Conservation (phyloP, 2,113 vertebrate species). For the Corythornis vintsioides region DNA sequence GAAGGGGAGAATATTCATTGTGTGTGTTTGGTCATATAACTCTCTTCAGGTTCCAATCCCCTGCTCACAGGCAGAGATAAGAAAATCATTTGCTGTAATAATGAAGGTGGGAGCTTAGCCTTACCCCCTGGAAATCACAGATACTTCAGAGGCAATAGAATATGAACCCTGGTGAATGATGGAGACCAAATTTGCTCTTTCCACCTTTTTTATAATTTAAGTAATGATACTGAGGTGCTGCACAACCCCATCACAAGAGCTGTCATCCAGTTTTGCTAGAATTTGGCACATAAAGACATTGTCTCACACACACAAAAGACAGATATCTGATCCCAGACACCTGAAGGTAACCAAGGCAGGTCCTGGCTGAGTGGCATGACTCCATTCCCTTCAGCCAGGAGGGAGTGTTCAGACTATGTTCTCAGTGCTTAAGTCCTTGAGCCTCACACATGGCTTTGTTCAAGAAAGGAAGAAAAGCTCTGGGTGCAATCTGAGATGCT, state of each 20-base stretch:
- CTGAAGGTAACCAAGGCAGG: background rate
- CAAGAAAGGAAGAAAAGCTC: background rate
- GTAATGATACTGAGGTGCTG: background rate
- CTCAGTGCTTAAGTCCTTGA: rapidly evolving
- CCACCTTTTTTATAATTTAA: background rate
- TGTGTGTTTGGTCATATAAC: background rate
- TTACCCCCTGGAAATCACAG: background rate
- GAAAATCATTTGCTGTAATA: constrained; percentile 14
- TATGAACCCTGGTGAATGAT: background rate
- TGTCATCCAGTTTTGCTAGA: background rate
- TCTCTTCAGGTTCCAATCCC: background rate
- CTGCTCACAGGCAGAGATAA: background rate
- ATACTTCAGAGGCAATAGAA: background rate
- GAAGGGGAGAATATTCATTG: background rate
- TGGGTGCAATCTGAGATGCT: background rate
- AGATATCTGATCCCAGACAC: background rate
- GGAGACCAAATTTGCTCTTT: background rate
- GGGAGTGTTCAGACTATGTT: background rate
- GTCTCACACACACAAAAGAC: background rate
- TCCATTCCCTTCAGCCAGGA: background rate
- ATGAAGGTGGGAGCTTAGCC: background rate
- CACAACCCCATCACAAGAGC: background rate
- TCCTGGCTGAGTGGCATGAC: background rate
- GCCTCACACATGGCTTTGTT: background rate
- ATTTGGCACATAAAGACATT: background rate